These are phyloP conservation scores for Cantharis rustica DNA, from an alignment of 2,888 invertebrate species.

Conservation along the genomic window DNA sequence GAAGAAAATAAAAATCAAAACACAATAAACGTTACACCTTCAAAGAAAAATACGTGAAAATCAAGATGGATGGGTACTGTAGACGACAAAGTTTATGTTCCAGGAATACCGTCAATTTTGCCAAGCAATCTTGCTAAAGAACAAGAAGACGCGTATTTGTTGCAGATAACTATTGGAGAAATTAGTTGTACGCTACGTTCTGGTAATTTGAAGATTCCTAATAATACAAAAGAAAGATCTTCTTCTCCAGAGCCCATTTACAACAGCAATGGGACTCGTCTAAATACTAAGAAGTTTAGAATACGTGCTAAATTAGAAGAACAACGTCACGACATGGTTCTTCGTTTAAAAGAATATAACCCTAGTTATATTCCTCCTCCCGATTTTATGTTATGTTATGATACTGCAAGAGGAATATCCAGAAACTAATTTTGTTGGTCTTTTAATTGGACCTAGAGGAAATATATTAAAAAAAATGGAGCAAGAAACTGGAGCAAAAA, in stretches of 20 bases:
- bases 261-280: slow-evolving; percentile 97
- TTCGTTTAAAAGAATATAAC: slow-evolving; percentile 87
- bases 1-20: neutral
- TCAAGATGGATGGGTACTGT: neutral
- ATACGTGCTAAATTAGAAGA: slow-evolving; percentile 96
- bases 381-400: too few species aligned
- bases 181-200: slow-evolving; percentile 97
- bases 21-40: too few species aligned
- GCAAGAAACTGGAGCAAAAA: slow-evolving; percentile 94
- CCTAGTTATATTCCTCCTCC: slow-evolving; percentile 98
- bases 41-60: too few species aligned
- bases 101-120: neutral
- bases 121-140: neutral
- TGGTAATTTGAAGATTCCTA: slow-evolving; percentile 96
- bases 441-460: slow-evolving; percentile 97
- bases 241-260: slow-evolving; percentile 99
- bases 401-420: slow-evolving; percentile 99
- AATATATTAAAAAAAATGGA: slow-evolving; percentile 98
- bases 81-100: neutral
- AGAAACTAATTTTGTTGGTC: slow-evolving; percentile 98
- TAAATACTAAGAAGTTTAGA: slow-evolving; percentile 98
- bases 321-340: slow-evolving; percentile 91
- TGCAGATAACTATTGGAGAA: slow-evolving; percentile 99
- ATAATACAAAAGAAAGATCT: slow-evolving; percentile 99
- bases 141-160: neutral